Conservation (phyloP, 1,140 invertebrate species). For the Penaeus vannamei region DNA sequence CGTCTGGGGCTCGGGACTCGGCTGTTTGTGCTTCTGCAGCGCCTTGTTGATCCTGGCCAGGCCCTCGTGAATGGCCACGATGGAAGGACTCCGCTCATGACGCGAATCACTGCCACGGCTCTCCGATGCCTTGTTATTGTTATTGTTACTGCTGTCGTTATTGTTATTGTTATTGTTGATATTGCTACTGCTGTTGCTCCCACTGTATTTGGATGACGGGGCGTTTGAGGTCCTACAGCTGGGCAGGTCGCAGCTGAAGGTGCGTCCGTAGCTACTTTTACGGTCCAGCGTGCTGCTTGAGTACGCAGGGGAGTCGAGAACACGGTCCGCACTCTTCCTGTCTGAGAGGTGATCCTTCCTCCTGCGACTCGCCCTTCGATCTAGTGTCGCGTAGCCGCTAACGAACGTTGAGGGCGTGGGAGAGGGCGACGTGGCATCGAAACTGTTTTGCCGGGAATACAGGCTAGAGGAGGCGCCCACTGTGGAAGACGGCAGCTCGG, state of each 20-base stretch:
- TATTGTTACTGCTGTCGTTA: not conserved
- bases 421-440: not conserved
- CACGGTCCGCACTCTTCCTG: constrained; percentile 41
- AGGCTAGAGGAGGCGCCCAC: too few relatives aligned
- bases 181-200: not conserved
- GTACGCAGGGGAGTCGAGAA: not conserved
- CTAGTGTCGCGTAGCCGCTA: constrained; percentile 46
- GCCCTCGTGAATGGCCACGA: constrained; percentile 63
- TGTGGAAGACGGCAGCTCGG: not conserved
- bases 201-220: not conserved
- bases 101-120: constrained; percentile 22
- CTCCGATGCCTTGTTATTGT: not conserved
- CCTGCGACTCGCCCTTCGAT: constrained; percentile 43
- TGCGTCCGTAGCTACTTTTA: constrained; percentile 45
- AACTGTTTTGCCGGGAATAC: not conserved
- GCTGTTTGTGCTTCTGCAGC: constrained; percentile 46
- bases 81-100: constrained; percentile 52
- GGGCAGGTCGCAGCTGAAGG: constrained; percentile 54
- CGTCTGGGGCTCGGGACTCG: too few relatives aligned
- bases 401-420: constrained; percentile 17
- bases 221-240: constrained; percentile 12
- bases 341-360: constrained; percentile 43
- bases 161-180: constrained; percentile 22
- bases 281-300: constrained; percentile 3
- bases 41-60: constrained; percentile 65